phyloP scores from a whole-genome alignment of 2,113 vertebrate species.

The Notothenia coriiceps region DNA sequence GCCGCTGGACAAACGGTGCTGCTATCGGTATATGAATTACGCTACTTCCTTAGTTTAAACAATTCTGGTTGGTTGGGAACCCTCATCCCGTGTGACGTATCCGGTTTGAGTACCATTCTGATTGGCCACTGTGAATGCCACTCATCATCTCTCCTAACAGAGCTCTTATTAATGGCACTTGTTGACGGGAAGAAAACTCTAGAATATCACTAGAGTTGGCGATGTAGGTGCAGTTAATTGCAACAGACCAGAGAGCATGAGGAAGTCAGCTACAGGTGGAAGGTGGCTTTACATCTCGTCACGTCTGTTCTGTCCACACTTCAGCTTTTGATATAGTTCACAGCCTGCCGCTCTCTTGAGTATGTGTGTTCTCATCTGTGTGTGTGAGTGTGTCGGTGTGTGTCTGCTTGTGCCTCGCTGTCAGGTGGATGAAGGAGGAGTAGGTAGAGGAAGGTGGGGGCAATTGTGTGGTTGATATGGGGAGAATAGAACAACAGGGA shows the following conservation, averaged over 20 bases:
- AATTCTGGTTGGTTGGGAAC: no score
- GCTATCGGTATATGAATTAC: no score
- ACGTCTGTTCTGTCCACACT: conserved; percentile 24
- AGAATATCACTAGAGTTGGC: neutral
- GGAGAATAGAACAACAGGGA: conserved; percentile 70
- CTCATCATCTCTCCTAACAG: no score
- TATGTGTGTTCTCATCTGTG: neutral
- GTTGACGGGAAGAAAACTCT: neutral
- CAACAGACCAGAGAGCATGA: neutral
- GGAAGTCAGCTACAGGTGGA: conserved; percentile 58
- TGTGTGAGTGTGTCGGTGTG: neutral
- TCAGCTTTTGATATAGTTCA: conserved; percentile 36
- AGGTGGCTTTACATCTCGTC: conserved; percentile 20
- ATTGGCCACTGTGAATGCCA: no score
- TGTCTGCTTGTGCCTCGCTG: conserved; percentile 52
- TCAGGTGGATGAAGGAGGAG: conserved; percentile 55
- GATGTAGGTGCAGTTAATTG: conserved; percentile 6
- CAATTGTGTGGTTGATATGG: conserved; percentile 55
- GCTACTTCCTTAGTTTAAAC: no score
- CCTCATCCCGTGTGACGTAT: no score
- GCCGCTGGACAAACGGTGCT: no score
- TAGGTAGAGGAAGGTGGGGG: conserved; percentile 25
- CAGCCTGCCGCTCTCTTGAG: conserved; percentile 37
- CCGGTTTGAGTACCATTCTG: no score
- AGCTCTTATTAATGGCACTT: neutral